Conservation (phyloP, 2,797 vertebrate genomes). For the Pygocentrus nattereri region DNA sequence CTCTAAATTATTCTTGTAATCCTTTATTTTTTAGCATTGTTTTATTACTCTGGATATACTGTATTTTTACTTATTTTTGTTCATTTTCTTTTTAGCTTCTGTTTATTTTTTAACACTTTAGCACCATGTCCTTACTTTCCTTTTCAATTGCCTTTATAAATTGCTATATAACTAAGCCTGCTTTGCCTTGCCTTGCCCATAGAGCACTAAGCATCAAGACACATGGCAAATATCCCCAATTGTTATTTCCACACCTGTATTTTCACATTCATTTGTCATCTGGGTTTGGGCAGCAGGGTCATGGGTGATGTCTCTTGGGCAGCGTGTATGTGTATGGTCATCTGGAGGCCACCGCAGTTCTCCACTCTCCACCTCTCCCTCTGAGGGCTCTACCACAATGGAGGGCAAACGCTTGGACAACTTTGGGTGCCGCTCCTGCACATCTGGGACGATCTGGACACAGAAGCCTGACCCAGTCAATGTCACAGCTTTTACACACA, state of each 20-base stretch:
- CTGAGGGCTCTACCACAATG: constrained; percentile 89
- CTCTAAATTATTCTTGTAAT: too few relatives aligned
- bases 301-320: constrained; percentile 30
- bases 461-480: background rate
- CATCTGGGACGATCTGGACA: constrained; percentile 83
- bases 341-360: constrained; percentile 92
- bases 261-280: constrained; percentile 27
- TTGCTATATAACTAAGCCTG: too few relatives aligned
- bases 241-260: constrained; percentile 33
- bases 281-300: constrained; percentile 34
- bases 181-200: too few relatives aligned
- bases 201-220: too few relatives aligned
- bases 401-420: constrained; percentile 89
- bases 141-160: too few relatives aligned
- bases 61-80: too few relatives aligned
- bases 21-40: too few relatives aligned
- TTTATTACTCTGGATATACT: too few relatives aligned
- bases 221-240: too few relatives aligned
- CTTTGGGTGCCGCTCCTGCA: constrained; percentile 87
- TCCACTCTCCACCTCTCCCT: constrained; percentile 89
- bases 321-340: constrained; percentile 64
- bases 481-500: background rate
- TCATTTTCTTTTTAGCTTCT: too few relatives aligned
- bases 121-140: too few relatives aligned
- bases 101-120: too few relatives aligned